Evolutionary conservation across 35 echinoderm and acorn worm genomes (phyloP).

Genomic region (Heliocidaris erythrogramma): DNA sequence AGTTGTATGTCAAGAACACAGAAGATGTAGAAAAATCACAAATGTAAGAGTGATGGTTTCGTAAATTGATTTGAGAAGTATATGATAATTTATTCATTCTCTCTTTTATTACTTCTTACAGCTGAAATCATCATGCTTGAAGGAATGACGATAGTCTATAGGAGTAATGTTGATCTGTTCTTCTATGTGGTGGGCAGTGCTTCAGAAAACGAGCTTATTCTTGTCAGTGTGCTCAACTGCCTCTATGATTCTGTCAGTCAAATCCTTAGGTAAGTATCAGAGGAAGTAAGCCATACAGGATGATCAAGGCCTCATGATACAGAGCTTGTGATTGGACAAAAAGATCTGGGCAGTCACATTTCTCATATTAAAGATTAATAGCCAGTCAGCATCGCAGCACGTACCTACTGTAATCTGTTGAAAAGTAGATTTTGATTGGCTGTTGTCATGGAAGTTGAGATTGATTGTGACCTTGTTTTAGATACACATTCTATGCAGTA

Average conservation of each 20-base stretch:
- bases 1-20: too few relatives aligned
- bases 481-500: neutral
- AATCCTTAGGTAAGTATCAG: slow-evolving; percentile 83
- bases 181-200: slow-evolving; percentile 97
- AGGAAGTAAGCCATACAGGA: neutral
- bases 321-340: slow-evolving; percentile 1
- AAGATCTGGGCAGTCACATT: neutral
- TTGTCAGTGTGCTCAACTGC: slow-evolving; percentile 94
- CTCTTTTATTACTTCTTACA: slow-evolving; percentile 41
- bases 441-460: neutral
- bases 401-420: neutral
- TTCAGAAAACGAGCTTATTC: slow-evolving; percentile 89
- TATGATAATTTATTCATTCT: too few relatives aligned
- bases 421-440: neutral
- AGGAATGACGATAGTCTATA: slow-evolving; percentile 91
- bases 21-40: too few relatives aligned
- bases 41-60: too few relatives aligned
- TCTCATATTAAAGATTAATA: neutral
- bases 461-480: neutral
- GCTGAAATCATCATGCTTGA: slow-evolving; percentile 99
- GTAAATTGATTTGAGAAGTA: too few relatives aligned
- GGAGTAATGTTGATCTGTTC: slow-evolving; percentile 96
- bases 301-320: neutral
- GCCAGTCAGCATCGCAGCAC: neutral
- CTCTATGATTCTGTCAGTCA: slow-evolving; percentile 90